Evolutionary conservation across 2,113 vertebrate genomes (phyloP), one percentile per base, ranked within the genome.

Genomic region (Aleadryas rufinucha): DNA sequence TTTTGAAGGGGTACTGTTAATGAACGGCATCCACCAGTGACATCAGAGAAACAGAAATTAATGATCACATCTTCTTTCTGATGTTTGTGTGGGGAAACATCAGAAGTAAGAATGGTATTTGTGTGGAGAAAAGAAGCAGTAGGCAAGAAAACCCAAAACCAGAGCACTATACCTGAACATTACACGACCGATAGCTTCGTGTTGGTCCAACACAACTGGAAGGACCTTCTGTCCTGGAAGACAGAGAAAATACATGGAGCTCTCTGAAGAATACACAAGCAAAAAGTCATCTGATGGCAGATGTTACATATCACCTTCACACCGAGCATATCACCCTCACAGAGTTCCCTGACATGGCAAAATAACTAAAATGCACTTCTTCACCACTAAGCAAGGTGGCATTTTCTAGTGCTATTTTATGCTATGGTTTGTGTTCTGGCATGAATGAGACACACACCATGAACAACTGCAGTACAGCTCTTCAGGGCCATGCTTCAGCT

Each of bases 161-260:
- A 41, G n/a, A 53, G 22, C 13, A 49, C 56, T 63, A 75, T 94
- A 99, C 99, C 99, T 99, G 98, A 28, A 98, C 91, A 92, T 98
- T 98, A 96, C 99, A 99, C 20, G 98, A 98, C 54, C 92, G 98
- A 93, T 99, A 98, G 52, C 98, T 99, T 96, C 96, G 99, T 44
- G 97, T 76, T 53, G 99, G 98, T 68, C 99, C 99, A 77, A 99
- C 98, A 74, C 99, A 99, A 98, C 97, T 98, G 88, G 98, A 96
- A 70, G 98, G 97, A 91, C 98, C 98, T 79, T 99, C 99, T 80
- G 97, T 95, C 97, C 99, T 99, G 96, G 39, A 71, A 93, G 80
- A 89, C 14, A 79, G 53, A 86, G 79, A 77, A 75, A 3, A 14
- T 65, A 54, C 26, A 54, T 27, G 24, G 72, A 89, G 26, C 2